phyloP scores from a whole-genome alignment of 2,888 invertebrate species.

The Epinotia demarniana region DNA sequence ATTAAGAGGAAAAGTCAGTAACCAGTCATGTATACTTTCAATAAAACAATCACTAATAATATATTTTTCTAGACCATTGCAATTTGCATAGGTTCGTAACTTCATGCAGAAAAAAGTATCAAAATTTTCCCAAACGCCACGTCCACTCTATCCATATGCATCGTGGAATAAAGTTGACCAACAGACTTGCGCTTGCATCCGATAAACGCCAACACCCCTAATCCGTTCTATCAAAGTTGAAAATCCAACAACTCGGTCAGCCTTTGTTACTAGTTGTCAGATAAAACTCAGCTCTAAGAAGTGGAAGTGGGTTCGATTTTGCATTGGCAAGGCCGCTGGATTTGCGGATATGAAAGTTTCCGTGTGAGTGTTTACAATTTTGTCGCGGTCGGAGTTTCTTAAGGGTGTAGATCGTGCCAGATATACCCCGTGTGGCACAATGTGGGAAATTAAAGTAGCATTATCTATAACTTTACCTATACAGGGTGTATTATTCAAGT shows the following conservation, averaged over 20 bases:
- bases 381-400: not conserved
- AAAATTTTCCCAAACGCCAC: not conserved
- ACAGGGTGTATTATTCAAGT: too few relatives aligned
- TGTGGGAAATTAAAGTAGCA: too few relatives aligned
- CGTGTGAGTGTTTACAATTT: slow-evolving; percentile 13
- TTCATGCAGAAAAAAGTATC: not conserved
- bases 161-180: not conserved
- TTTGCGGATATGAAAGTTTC: slow-evolving; percentile 15
- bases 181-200: not conserved
- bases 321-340: slow-evolving; percentile 20
- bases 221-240: slow-evolving; percentile 49
- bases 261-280: slow-evolving; percentile 21
- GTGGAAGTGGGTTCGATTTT: slow-evolving; percentile 28
- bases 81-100: not conserved
- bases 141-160: slow-evolving; percentile 5
- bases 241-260: slow-evolving; percentile 46
- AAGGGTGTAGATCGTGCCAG: not conserved
- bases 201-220: slow-evolving; percentile 42
- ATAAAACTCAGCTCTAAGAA: slow-evolving; percentile 24
- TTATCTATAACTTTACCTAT: too few relatives aligned
- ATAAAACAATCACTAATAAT: too few relatives aligned
- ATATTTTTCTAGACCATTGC: not conserved
- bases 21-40: too few relatives aligned
- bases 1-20: too few relatives aligned
- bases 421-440: too few relatives aligned